Conservation (phyloP, 1,140 invertebrate species). For the Drosophila ohnishii region DNA sequence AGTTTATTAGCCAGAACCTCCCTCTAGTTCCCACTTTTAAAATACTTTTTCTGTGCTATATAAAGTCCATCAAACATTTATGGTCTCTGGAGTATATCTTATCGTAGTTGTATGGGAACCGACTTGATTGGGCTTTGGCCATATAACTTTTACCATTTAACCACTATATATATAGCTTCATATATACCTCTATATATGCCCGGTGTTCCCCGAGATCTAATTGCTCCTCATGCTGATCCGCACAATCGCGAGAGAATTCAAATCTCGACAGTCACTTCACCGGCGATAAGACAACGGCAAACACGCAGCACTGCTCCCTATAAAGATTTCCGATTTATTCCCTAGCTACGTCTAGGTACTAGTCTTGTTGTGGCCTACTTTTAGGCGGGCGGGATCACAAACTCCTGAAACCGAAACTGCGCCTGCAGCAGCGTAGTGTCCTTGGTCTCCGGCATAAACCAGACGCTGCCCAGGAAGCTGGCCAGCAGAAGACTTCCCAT, state of each 20-base stretch:
- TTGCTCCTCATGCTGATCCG: slow-evolving; percentile 30
- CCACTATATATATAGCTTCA: background rate
- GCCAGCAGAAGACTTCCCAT: slow-evolving; percentile 52
- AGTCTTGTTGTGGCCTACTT: slow-evolving; percentile 43
- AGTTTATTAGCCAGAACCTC: background rate
- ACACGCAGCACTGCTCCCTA: background rate
- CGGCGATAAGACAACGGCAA: slow-evolving; percentile 19
- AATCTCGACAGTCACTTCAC: slow-evolving; percentile 22
- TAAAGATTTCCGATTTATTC: slow-evolving; percentile 19
- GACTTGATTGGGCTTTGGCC: slow-evolving; percentile 19
- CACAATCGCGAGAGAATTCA: slow-evolving; percentile 4
- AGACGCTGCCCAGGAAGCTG: slow-evolving; percentile 51
- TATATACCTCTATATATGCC: background rate
- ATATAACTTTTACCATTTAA: slow-evolving; percentile 15
- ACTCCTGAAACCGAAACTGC: slow-evolving; percentile 64
- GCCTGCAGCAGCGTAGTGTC: slow-evolving; percentile 61
- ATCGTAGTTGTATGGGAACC: slow-evolving; percentile 17
- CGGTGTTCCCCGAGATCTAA: slow-evolving; percentile 19
- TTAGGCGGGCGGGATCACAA: slow-evolving; percentile 34
- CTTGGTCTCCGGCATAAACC: slow-evolving; percentile 72
- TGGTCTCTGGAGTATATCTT: slow-evolving; percentile 19
- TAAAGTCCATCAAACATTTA: slow-evolving; percentile 31
- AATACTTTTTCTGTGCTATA: slow-evolving; percentile 7
- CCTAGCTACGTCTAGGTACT: slow-evolving; percentile 31
- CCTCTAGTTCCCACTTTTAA: slow-evolving; percentile 3